phyloP scores from a whole-genome alignment of 2,113 vertebrate species.

The Laticauda laticaudata region DNA sequence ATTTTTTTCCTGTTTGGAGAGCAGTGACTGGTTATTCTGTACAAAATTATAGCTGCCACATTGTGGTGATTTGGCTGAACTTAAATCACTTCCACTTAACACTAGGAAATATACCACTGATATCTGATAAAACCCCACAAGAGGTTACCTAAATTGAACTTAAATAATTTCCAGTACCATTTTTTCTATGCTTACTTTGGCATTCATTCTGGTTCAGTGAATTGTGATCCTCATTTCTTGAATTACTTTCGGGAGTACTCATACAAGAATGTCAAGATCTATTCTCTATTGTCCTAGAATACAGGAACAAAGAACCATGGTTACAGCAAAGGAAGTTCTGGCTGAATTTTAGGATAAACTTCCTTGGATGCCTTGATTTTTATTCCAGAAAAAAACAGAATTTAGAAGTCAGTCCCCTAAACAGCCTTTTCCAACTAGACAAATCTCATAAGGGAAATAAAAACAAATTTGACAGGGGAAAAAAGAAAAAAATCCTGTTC shows the following conservation, averaged over 20 bases:
- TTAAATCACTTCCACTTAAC: background rate
- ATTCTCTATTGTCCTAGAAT: background rate
- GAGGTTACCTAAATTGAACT: background rate
- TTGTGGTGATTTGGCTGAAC: background rate
- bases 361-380: background rate
- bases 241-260: background rate
- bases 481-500: background rate
- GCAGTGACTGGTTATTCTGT: no score
- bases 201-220: background rate
- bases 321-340: background rate
- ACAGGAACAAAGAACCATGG: background rate
- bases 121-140: background rate
- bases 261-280: background rate
- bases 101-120: background rate
- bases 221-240: background rate
- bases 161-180: background rate
- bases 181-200: background rate
- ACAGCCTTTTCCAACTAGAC: background rate
- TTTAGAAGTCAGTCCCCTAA: background rate
- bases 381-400: background rate
- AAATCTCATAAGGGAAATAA: background rate
- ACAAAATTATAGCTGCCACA: conserved; percentile 1
- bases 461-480: background rate
- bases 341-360: background rate
- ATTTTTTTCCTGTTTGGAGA: background rate